Percentiles rank a stretch among this genome's conserved stretches.
phyloP scores from a whole-genome alignment of 2,888 invertebrate genomes.

The Cephus pygmeus region DNA sequence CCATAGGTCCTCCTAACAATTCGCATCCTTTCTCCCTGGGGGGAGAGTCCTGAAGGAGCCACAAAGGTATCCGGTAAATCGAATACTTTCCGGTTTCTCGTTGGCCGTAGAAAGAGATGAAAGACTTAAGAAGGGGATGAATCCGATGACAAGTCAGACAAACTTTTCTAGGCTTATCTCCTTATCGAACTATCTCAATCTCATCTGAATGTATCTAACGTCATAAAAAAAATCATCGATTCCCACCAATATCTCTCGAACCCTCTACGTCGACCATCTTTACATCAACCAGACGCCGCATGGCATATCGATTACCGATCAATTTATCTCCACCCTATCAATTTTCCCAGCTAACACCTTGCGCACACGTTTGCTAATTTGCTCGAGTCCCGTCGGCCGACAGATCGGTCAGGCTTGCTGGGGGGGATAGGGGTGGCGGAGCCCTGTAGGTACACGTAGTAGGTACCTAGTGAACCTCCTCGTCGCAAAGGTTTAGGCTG shows the following conservation, averaged over 20 bases:
- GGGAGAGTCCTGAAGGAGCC: neutral
- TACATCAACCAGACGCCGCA: neutral
- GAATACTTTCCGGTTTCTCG: neutral
- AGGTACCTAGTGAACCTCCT: neutral
- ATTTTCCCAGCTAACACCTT: constrained; percentile 15
- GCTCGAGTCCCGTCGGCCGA: constrained; percentile 10
- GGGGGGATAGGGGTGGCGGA: neutral
- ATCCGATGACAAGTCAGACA: neutral
- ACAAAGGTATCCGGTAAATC: neutral
- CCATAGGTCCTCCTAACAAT: neutral
- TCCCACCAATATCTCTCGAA: neutral
- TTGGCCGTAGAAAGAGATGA: neutral
- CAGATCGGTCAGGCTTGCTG: neutral
- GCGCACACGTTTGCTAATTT: constrained; percentile 20
- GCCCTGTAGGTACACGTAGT: neutral
- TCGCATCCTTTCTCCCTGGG: neutral
- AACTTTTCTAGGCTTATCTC: neutral
- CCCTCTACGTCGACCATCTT: neutral
- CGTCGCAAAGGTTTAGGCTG: neutral
- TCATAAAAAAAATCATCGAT: neutral
- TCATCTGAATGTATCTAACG: neutral
- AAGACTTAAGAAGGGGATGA: neutral
- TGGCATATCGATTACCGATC: constrained; percentile 3
- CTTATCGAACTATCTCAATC: neutral
- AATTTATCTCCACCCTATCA: constrained; percentile 3